A percentile compares a stretch with the other conserved stretches of the same genome.
Evolutionary conservation across 2,888 invertebrate species (phyloP).

Genomic region (Spilarctia lutea): DNA sequence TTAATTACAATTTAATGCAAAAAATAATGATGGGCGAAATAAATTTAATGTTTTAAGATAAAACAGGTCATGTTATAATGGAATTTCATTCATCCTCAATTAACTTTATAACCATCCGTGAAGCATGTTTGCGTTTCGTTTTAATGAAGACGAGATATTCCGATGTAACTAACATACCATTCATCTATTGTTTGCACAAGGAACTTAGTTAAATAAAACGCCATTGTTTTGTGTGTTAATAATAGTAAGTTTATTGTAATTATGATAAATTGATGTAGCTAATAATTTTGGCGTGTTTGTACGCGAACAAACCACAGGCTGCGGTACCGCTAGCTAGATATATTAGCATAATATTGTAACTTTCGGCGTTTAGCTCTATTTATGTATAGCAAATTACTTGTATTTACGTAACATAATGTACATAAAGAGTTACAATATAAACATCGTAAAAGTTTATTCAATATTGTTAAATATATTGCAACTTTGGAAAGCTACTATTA

Average conservation of each 20-base stretch:
- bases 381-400: background rate
- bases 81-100: constrained; percentile 11
- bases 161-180: background rate
- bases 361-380: background rate
- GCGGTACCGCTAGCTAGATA: background rate
- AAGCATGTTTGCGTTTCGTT: background rate
- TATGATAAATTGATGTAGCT: constrained; percentile 8
- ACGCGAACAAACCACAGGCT: background rate
- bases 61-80: background rate
- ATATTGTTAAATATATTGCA: too few relatives aligned
- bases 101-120: background rate
- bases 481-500: too few relatives aligned
- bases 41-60: constrained; percentile 7
- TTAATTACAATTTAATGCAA: constrained; percentile 9
- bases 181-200: background rate
- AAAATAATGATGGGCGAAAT: constrained; percentile 2
- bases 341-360: background rate
- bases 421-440: background rate
- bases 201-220: background rate
- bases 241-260: background rate
- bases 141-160: constrained; percentile 1
- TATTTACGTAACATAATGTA: background rate
- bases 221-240: constrained; percentile 2
- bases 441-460: too few relatives aligned
- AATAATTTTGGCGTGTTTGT: constrained; percentile 4